phyloP scores from a whole-genome alignment of 2,797 vertebrate species.

The Rhinoraja longicauda region DNA sequence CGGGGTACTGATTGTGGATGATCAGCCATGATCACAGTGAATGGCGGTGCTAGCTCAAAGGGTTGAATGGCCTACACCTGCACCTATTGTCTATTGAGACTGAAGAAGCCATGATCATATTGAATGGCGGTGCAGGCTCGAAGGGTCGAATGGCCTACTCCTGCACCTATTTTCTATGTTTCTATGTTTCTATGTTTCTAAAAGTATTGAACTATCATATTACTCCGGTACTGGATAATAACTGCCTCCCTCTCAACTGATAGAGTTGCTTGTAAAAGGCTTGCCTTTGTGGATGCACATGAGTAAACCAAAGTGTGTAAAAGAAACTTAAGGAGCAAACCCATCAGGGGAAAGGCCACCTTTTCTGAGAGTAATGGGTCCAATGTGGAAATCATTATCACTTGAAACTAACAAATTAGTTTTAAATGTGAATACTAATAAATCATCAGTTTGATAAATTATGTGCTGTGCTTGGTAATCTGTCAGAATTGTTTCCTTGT shows the following conservation, averaged over 20 bases:
- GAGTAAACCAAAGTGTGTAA: not conserved
- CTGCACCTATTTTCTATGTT: no score
- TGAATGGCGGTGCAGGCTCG: no score
- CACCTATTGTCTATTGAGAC: no score
- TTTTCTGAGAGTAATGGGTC: slow-evolving; percentile 19
- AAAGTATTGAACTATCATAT: slow-evolving; percentile 16
- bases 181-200: no score
- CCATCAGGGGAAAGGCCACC: slow-evolving; percentile 12
- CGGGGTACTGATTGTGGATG: no score
- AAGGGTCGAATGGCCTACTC: no score
- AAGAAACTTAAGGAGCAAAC: slow-evolving; percentile 24
- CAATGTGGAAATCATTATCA: slow-evolving; percentile 39
- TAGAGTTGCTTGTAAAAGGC: slow-evolving; percentile 10
- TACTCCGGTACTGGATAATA: not conserved
- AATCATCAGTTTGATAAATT: slow-evolving; percentile 43
- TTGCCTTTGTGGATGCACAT: not conserved
- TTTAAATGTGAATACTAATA: slow-evolving; percentile 37
- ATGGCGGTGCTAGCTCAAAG: no score
- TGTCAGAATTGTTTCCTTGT: slow-evolving; percentile 44
- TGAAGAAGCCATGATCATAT: no score
- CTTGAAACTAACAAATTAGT: slow-evolving; percentile 38
- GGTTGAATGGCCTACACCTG: no score
- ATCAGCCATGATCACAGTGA: no score
- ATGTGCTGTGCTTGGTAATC: slow-evolving; percentile 45
- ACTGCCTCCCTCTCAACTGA: slow-evolving; percentile 10